Evolutionary conservation across 2,113 vertebrate species (phyloP).

Genomic region (Cricetomys ansorgei): DNA sequence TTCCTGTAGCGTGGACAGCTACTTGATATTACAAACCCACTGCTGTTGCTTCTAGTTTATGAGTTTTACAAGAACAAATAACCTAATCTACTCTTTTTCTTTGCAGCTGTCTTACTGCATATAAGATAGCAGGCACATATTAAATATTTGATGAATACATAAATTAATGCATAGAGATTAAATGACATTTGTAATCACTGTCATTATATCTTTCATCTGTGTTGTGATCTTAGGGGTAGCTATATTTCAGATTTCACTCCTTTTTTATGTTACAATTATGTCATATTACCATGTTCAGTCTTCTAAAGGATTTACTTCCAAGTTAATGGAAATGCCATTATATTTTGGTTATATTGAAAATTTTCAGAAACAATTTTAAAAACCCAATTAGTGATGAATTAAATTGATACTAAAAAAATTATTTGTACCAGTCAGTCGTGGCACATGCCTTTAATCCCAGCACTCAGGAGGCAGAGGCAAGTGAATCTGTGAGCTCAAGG

Average conservation of each 20-base stretch:
- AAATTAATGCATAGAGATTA: background rate
- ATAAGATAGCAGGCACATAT: background rate
- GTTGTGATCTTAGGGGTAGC: background rate
- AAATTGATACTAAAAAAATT: background rate
- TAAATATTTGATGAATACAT: constrained; percentile 8
- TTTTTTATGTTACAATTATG: background rate
- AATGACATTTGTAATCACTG: background rate
- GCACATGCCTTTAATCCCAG: no score
- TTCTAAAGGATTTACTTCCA: background rate
- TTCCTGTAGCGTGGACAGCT: background rate
- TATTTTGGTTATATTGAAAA: background rate
- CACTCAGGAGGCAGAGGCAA: no score
- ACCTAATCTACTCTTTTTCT: background rate
- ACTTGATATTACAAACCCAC: background rate
- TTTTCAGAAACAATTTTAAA: background rate
- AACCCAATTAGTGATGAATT: background rate
- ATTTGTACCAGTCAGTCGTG: no score
- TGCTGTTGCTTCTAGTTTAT: background rate
- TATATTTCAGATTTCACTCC: background rate
- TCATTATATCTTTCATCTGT: background rate
- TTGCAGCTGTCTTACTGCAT: background rate
- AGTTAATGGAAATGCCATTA: background rate
- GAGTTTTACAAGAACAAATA: background rate
- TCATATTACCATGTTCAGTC: background rate
- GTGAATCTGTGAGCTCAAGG: no score